Conservation (phyloP, 2,888 invertebrate genomes). For the Pegoplata infirma region DNA sequence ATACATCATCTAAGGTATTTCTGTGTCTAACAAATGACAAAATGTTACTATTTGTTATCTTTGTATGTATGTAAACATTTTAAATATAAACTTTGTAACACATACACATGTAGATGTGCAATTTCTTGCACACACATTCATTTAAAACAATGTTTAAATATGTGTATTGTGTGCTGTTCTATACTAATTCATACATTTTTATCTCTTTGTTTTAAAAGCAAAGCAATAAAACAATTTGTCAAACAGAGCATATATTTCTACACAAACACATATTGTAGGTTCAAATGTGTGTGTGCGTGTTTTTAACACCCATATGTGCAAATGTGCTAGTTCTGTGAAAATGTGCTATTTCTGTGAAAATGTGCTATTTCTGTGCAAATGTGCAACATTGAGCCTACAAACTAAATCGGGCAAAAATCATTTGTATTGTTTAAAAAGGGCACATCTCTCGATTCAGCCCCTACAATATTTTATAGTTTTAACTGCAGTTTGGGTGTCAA, state of each 20-base stretch:
- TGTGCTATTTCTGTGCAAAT: no score
- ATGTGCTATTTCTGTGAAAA: no score
- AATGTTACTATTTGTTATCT: slow-evolving; percentile 16
- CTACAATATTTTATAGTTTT: no score
- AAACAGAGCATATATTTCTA: slow-evolving; percentile 15
- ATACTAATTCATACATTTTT: slow-evolving; percentile 26
- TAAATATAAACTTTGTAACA: neutral
- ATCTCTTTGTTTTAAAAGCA: slow-evolving; percentile 33
- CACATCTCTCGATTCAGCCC: no score
- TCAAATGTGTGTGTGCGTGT: neutral
- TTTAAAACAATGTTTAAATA: slow-evolving; percentile 5
- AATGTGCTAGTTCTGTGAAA: no score
- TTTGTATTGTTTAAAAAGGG: no score
- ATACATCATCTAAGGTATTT: slow-evolving; percentile 4
- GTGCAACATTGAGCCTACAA: no score
- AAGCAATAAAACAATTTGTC: slow-evolving; percentile 54
- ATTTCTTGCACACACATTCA: neutral
- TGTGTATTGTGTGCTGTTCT: neutral
- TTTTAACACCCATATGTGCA: no score
- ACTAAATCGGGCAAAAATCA: no score
- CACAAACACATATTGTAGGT: neutral
- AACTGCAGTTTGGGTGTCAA: no score
- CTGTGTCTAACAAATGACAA: slow-evolving; percentile 19
- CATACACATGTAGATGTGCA: neutral
- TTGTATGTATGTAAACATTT: slow-evolving; percentile 10